Conservation (phyloP, 2,888 invertebrate species). For the Dasypolia templi region DNA sequence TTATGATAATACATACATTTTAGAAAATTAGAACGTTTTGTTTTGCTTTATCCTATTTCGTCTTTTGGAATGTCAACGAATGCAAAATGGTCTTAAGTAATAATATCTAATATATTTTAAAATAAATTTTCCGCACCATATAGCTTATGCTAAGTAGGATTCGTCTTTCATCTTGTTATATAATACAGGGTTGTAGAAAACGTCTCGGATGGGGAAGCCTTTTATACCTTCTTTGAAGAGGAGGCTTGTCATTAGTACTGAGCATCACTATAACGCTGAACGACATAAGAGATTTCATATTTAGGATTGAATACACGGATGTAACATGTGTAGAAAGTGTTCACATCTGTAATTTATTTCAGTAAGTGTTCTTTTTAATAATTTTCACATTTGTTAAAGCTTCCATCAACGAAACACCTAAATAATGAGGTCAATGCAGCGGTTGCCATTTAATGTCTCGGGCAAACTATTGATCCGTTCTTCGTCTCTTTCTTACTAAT, state of each 20-base stretch:
- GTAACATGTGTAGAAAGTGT: neutral
- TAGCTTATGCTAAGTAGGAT: conserved; percentile 82
- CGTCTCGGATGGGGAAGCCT: conserved; percentile 66
- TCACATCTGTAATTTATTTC: neutral
- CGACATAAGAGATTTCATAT: conserved; percentile 8
- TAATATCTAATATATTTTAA: conserved; percentile 56
- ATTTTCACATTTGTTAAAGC: conserved; percentile 60
- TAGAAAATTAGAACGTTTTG: conserved; percentile 22
- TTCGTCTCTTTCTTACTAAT: conserved; percentile 87
- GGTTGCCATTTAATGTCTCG: conserved; percentile 88
- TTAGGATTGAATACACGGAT: neutral
- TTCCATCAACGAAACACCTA: conserved; percentile 83
- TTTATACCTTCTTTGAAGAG: conserved; percentile 64
- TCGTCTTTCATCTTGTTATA: conserved; percentile 80
- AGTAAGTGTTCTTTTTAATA: conserved; percentile 37
- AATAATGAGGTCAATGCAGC: conserved; percentile 90
- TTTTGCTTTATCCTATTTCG: conserved; percentile 54
- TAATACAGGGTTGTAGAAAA: conserved; percentile 76
- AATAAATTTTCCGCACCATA: conserved; percentile 72
- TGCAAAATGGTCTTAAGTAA: conserved; percentile 72
- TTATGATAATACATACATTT: conserved; percentile 1
- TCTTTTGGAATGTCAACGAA: conserved; percentile 71
- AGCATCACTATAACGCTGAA: conserved; percentile 32
- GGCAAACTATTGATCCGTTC: conserved; percentile 88
- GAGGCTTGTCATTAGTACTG: conserved; percentile 53